Percentiles rank a stretch among this genome's conserved stretches.
Conservation (phyloP, 2,888 invertebrate species). For the Listrodromus nycthemerus region DNA sequence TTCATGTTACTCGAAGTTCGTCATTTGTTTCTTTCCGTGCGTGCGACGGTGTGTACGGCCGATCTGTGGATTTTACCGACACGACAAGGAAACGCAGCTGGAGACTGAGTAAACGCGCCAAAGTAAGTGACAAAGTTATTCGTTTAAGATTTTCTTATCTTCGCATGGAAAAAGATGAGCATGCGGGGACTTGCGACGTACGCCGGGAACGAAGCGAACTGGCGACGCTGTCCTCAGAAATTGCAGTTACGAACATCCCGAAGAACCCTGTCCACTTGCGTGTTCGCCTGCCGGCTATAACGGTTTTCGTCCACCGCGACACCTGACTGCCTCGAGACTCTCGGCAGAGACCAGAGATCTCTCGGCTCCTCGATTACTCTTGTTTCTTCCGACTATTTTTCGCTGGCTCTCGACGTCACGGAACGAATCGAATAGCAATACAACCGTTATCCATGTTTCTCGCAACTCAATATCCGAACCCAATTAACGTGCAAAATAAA, state of each 20-base stretch:
- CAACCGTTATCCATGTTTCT: not conserved
- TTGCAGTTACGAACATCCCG: conserved; percentile 56
- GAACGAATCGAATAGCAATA: not conserved
- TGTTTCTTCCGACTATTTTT: conserved; percentile 26
- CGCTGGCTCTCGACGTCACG: not conserved
- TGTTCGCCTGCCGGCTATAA: conserved; percentile 73
- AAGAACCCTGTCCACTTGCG: conserved; percentile 33
- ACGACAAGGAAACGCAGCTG: conserved; percentile 8
- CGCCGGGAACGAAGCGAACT: not conserved
- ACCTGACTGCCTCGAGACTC: conserved; percentile 67
- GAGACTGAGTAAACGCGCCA: not conserved
- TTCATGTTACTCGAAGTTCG: conserved; percentile 10
- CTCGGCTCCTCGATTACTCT: conserved; percentile 8
- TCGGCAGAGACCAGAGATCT: conserved; percentile 19
- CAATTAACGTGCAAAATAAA: not conserved
- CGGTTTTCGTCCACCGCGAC: conserved; percentile 72
- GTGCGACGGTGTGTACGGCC: conserved; percentile 36
- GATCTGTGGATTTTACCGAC: conserved; percentile 59
- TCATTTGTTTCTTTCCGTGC: conserved; percentile 44
- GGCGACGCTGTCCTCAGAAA: conserved; percentile 24
- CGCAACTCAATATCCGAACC: not conserved
- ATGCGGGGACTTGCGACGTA: not conserved
- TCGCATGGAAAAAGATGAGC: not conserved
- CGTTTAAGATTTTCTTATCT: not conserved
- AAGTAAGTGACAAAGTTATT: conserved; percentile 41